Base-by-base conservation (phyloP, 1,140 invertebrate genomes). In the Bombus confusus region DNA sequence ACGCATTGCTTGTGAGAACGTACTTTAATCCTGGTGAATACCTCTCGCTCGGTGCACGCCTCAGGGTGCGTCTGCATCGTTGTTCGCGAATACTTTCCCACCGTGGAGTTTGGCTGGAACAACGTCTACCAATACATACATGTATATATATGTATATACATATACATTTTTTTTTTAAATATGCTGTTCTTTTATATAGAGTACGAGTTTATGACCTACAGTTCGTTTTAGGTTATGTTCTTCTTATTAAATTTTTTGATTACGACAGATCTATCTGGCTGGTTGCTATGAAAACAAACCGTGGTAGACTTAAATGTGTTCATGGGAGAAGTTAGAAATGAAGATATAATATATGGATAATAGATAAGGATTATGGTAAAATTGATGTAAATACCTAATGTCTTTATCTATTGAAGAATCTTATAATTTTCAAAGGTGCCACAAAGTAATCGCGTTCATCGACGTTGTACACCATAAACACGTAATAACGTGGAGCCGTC, bases 21-120 rank as follows among this genome's bases (percentile, higher is more conserved):
- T 69, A 52, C 39, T 85, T 80, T 85, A 80, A 80, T 84, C 41
- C n/a, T 57, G 66, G 62, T 43, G 82, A 84, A 84, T 79, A 73
- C 76, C 12, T 43, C 68, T 72, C n/a, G 76, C n/a, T 80, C 41
- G 57, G 39, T 79, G 52, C 66, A 84, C 52, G 83, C 76, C 77
- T 85, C 76, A 47, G 76, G 83, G 76, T 80, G 83, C 76, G 57
- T 76, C 72, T 57, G 43, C 62, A 83, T 78, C 62, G 81, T 62
- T 57, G 39, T 71, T 80, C 77, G 76, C 76, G 83, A 78, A 85
- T 85, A 80, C 83, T 85, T 85, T 85, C 83, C 83, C 83, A 85
- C 76, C 76, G 83, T 73, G 83, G 69, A 73, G 68, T 69, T 31
- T 52, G 18, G 37, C 37, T 52, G 68, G 68, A 72, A 41, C 59